These are phyloP conservation scores for Nebria brevicollis DNA, from an alignment of 2,888 invertebrate species.

Conservation along the genomic window DNA sequence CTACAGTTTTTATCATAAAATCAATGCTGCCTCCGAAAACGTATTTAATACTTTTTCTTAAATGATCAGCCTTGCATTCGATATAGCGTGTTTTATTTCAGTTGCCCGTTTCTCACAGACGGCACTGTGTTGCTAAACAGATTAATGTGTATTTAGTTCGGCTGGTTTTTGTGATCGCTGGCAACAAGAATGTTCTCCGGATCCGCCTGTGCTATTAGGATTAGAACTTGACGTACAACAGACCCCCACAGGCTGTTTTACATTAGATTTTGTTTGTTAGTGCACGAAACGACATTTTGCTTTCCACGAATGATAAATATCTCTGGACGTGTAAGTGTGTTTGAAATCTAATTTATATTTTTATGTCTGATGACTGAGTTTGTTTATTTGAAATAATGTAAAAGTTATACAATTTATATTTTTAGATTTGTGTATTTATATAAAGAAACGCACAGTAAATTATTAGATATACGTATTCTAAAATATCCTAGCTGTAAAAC, in stretches of 20 bases:
- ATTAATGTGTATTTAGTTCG: slow-evolving; percentile 31
- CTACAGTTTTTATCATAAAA: too few species aligned
- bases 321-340: neutral
- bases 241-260: neutral
- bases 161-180: slow-evolving; percentile 19
- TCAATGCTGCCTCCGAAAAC: too few species aligned
- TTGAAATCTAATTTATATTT: neutral
- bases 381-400: neutral
- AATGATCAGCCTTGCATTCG: neutral
- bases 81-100: neutral
- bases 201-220: neutral
- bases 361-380: neutral
- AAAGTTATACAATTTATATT: neutral
- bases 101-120: neutral
- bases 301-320: neutral
- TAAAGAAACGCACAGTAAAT: neutral
- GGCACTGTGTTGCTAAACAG: slow-evolving; percentile 15
- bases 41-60: too few species aligned
- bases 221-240: neutral
- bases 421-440: neutral
- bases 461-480: too few species aligned
- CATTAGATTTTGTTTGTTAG: neutral
- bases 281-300: neutral
- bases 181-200: neutral
- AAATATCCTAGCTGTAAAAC: too few species aligned